A percentile compares a stretch with the other conserved stretches of the same genome.
Conservation (phyloP, 2,113 vertebrate genomes). For the Vanacampus margaritifer region DNA sequence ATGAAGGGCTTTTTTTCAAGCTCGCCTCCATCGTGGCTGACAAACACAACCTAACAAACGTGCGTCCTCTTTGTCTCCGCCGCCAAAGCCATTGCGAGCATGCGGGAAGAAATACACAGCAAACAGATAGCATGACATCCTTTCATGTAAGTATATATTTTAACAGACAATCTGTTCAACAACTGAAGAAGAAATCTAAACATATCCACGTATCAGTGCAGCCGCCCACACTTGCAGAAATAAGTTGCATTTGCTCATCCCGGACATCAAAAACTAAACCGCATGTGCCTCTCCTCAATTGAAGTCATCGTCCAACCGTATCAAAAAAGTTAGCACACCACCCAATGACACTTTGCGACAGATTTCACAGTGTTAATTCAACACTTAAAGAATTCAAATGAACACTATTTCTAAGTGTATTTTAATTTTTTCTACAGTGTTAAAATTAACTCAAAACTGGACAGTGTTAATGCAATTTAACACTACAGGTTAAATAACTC, state of each 20-base stretch:
- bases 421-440: too few relatives aligned
- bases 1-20: constrained; percentile 70
- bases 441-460: too few relatives aligned
- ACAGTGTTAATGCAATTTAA: too few relatives aligned
- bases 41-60: constrained; percentile 61
- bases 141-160: constrained; percentile 54
- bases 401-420: too few relatives aligned
- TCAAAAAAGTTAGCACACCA: not conserved
- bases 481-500: too few relatives aligned
- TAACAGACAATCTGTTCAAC: constrained; percentile 43
- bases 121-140: constrained; percentile 46
- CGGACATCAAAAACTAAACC: not conserved
- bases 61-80: constrained; percentile 57
- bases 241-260: constrained; percentile 27
- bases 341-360: too few relatives aligned
- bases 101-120: constrained; percentile 42
- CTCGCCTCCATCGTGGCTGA: constrained; percentile 58
- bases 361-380: too few relatives aligned
- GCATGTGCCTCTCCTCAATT: constrained; percentile 10
- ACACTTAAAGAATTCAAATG: too few relatives aligned
- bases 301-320: constrained; percentile 20
- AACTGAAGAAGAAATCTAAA: constrained; percentile 39
- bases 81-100: constrained; percentile 48
- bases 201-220: constrained; percentile 36
- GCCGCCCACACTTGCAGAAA: constrained; percentile 21